Evolutionary conservation across 2,797 vertebrate species (phyloP).

Genomic region (Muscicapa comitata): DNA sequence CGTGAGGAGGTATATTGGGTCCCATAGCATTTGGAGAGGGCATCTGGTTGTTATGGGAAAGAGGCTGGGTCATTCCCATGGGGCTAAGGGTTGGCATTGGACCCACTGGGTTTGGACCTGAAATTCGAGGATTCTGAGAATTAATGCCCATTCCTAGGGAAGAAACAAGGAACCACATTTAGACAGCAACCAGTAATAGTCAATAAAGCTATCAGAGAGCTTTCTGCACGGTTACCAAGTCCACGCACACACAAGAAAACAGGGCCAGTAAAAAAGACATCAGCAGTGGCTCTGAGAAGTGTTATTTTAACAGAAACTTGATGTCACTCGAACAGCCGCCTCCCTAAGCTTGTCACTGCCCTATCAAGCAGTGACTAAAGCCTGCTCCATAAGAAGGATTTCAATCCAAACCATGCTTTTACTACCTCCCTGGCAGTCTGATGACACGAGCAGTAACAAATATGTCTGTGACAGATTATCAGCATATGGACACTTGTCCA

Average conservation of each 20-base stretch:
- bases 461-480: background rate
- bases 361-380: background rate
- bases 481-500: background rate
- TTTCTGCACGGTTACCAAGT: background rate
- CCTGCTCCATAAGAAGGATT: background rate
- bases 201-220: background rate
- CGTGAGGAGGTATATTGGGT: conserved; percentile 87
- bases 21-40: conserved; percentile 95
- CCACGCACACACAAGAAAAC: accelerated
- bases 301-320: background rate
- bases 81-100: conserved; percentile 98
- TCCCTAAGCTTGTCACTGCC: background rate
- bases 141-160: conserved; percentile 93
- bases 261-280: background rate
- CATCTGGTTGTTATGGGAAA: conserved; percentile 97
- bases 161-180: conserved; percentile 55
- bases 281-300: background rate
- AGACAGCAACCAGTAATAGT: conserved; percentile 1
- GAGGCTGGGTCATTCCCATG: conserved; percentile 97
- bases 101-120: conserved; percentile 90
- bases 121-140: conserved; percentile 94
- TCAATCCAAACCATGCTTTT: background rate
- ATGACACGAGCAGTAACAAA: background rate
- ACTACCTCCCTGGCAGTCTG: background rate
- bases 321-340: background rate